Conservation (phyloP, 2,113 vertebrate species). For the Mesoclemmys tuberculata region DNA sequence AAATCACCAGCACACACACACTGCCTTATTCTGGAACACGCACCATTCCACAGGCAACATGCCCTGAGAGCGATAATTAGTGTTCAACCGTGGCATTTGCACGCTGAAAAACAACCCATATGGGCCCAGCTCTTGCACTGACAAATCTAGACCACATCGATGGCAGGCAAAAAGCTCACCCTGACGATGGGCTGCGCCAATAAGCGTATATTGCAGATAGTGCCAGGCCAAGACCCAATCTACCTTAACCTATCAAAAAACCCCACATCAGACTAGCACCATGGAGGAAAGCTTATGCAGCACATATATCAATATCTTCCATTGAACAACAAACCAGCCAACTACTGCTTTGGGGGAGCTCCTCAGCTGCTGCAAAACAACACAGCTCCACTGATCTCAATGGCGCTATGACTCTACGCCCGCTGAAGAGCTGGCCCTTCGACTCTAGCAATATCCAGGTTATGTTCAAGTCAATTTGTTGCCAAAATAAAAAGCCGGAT, state of each 20-base stretch:
- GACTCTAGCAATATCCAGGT: rapidly evolving
- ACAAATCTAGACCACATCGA: not conserved
- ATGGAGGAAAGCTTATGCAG: too few species aligned
- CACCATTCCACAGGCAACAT: not conserved
- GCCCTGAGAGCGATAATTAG: rapidly evolving
- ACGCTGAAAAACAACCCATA: not conserved
- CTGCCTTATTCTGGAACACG: not conserved
- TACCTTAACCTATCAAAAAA: too few species aligned
- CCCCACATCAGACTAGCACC: too few species aligned
- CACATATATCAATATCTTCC: too few species aligned
- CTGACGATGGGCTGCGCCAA: not conserved
- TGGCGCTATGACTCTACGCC: rapidly evolving
- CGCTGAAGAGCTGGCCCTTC: rapidly evolving
- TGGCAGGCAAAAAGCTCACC: not conserved
- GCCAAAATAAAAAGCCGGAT: not conserved
- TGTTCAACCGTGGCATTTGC: not conserved
- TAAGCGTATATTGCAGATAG: not conserved
- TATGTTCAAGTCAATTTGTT: rapidly evolving
- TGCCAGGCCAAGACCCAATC: not conserved
- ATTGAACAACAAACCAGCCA: too few species aligned
- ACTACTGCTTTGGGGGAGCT: not conserved
- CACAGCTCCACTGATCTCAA: not conserved
- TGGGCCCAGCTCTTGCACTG: not conserved
- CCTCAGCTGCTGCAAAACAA: not conserved
- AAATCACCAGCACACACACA: not conserved